Evolutionary conservation across 2,797 vertebrate genomes (phyloP).

Genomic region (Acanthornis magna): DNA sequence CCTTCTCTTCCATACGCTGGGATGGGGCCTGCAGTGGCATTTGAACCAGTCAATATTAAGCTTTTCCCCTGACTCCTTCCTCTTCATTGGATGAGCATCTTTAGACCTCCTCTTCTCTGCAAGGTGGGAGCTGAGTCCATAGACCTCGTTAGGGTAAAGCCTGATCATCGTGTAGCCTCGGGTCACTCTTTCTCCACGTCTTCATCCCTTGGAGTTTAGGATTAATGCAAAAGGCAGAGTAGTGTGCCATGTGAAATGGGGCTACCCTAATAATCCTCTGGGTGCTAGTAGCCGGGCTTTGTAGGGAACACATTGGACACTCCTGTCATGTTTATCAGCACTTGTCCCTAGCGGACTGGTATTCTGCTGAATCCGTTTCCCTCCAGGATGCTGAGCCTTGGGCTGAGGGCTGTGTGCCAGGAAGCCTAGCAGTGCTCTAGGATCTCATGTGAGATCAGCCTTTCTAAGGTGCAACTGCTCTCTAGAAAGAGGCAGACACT

Average conservation of each 20-base stretch:
- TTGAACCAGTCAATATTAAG: slow-evolving; percentile 18
- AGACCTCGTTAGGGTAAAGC: neutral
- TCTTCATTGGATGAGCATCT: slow-evolving; percentile 11
- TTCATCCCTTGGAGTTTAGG: neutral
- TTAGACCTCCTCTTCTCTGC: slow-evolving; percentile 36
- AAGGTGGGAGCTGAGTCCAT: slow-evolving; percentile 44
- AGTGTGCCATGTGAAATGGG: neutral
- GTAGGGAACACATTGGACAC: neutral
- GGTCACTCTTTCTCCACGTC: neutral
- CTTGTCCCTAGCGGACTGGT: neutral
- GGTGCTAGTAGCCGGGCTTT: neutral
- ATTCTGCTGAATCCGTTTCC: neutral
- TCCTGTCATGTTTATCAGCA: neutral
- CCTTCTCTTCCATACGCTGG: neutral
- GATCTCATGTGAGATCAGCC: neutral
- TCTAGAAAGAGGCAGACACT: slow-evolving; percentile 1
- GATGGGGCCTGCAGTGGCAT: slow-evolving; percentile 9
- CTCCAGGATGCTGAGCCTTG: slow-evolving; percentile 5
- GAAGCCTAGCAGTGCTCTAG: neutral
- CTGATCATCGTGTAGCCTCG: neutral
- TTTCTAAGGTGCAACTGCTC: slow-evolving; percentile 41
- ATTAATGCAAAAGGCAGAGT: slow-evolving; percentile 12
- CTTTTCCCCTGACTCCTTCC: slow-evolving; percentile 15
- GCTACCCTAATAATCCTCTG: neutral
- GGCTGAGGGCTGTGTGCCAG: slow-evolving; percentile 1